phyloP scores from a whole-genome alignment of 2,113 vertebrate species.

The Melanostigma gelatinosum region DNA sequence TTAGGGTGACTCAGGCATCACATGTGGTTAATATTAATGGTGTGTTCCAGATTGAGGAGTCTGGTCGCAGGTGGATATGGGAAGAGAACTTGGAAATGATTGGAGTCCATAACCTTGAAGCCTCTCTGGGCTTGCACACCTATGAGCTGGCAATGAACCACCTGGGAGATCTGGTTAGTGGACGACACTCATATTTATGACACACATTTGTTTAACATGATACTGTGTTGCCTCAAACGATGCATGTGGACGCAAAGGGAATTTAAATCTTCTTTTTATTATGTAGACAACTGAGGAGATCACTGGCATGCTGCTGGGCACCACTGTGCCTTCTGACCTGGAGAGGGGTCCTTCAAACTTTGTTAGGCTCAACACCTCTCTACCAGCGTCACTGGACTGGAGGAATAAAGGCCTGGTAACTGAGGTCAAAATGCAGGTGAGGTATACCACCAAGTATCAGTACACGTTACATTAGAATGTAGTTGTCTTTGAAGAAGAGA shows the following conservation, averaged over 20 bases:
- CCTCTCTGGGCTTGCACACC: slow-evolving; percentile 83
- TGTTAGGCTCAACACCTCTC: accelerated
- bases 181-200: neutral
- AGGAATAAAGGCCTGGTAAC: slow-evolving; percentile 84
- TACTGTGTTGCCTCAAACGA: neutral
- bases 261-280: neutral
- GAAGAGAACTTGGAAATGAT: slow-evolving; percentile 87
- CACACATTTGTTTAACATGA: neutral
- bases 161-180: slow-evolving; percentile 86
- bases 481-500: neutral
- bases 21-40: neutral
- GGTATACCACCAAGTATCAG: neutral
- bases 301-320: slow-evolving; percentile 30
- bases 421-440: slow-evolving; percentile 86
- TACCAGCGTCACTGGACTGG: slow-evolving; percentile 84
- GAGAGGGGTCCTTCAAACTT: neutral
- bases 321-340: slow-evolving; percentile 61
- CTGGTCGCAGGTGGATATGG: slow-evolving; percentile 80
- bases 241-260: neutral
- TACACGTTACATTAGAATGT: neutral
- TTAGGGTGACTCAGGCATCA: neutral
- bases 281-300: slow-evolving; percentile 85
- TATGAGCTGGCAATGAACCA: slow-evolving; percentile 89
- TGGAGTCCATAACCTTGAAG: slow-evolving; percentile 87
- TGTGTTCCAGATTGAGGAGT: slow-evolving; percentile 82